Evolutionary conservation across 1,140 invertebrate genomes (phyloP).

Genomic region (Drosophila kanapiae): DNA sequence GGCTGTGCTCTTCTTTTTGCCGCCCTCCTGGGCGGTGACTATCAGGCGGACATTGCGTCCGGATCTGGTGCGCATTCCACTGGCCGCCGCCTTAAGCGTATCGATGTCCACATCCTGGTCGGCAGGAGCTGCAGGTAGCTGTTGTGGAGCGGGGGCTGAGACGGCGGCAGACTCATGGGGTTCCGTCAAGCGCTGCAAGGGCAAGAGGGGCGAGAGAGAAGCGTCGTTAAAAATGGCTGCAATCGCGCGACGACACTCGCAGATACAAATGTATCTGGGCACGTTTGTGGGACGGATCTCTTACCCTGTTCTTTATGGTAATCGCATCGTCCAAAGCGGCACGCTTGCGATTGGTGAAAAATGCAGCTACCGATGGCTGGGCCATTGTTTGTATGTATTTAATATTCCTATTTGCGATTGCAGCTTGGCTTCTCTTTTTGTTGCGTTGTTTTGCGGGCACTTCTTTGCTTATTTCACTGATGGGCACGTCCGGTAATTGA

Average conservation of each 20-base stretch:
- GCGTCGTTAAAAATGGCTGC: conserved; percentile 45
- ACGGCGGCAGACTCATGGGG: conserved; percentile 33
- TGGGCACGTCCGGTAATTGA: conserved; percentile 52
- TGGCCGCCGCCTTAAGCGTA: conserved; percentile 50
- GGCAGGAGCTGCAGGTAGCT: conserved; percentile 11
- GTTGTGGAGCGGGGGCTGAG: conserved; percentile 16
- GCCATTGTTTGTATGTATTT: conserved; percentile 86
- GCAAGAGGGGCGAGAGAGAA: background rate
- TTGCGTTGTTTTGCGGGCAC: background rate
- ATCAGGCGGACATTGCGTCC: conserved; percentile 75
- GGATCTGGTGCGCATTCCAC: conserved; percentile 75
- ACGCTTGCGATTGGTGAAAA: conserved; percentile 90
- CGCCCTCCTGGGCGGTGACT: conserved; percentile 37
- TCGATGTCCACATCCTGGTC: conserved; percentile 72
- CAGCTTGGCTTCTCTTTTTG: conserved; percentile 36
- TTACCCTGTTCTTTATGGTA: conserved; percentile 87
- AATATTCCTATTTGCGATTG: conserved; percentile 39
- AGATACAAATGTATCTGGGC: conserved; percentile 48
- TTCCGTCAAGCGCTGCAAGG: conserved; percentile 66
- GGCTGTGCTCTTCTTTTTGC: conserved; percentile 60
- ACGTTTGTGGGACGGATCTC: conserved; percentile 42
- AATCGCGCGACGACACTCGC: conserved; percentile 28
- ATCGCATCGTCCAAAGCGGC: conserved; percentile 88
- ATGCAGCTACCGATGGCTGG: conserved; percentile 89
- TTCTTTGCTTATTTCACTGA: conserved; percentile 45